These are phyloP conservation scores for Sesia bembeciformis DNA, from an alignment of 2,888 invertebrate genomes.

Conservation along the genomic window DNA sequence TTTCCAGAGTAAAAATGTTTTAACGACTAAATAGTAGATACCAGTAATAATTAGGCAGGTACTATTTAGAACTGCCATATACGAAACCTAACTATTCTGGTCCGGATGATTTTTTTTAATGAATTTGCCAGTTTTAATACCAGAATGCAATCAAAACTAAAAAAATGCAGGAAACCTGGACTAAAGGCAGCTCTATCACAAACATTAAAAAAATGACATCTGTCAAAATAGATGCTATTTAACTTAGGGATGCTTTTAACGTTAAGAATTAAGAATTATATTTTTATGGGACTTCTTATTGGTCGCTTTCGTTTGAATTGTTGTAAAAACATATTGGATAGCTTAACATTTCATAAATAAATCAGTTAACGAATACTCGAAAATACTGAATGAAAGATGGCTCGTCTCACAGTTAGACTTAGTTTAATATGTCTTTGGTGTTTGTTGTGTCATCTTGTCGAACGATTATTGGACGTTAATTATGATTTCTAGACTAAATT, in stretches of 20 bases:
- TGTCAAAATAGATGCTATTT: neutral
- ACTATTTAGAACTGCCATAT: too few species aligned
- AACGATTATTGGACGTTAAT: slow-evolving; percentile 62
- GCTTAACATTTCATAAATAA: slow-evolving; percentile 4
- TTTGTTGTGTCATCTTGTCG: slow-evolving; percentile 61
- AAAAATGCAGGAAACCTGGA: neutral
- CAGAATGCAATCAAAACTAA: slow-evolving; percentile 6
- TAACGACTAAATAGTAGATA: too few species aligned
- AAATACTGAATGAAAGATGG: slow-evolving; percentile 63
- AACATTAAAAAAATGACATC: neutral
- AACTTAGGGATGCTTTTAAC: too few species aligned
- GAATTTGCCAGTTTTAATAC: too few species aligned
- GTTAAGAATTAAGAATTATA: too few species aligned
- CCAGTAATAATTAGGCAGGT: too few species aligned
- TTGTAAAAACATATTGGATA: slow-evolving; percentile 6
- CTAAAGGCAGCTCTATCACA: too few species aligned
- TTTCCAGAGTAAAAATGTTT: too few species aligned
- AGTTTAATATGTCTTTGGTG: slow-evolving; percentile 68
- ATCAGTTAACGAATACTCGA: slow-evolving; percentile 38
- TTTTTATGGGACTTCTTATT: too few species aligned
- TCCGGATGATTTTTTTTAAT: too few species aligned
- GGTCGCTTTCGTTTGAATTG: too few species aligned
- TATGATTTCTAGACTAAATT: slow-evolving; percentile 37
- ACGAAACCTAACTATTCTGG: too few species aligned
- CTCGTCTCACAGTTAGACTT: slow-evolving; percentile 54